Percentiles rank a stretch among this genome's conserved stretches.
Conservation (phyloP, 2,113 vertebrate genomes). For the Regulus satrapa region DNA sequence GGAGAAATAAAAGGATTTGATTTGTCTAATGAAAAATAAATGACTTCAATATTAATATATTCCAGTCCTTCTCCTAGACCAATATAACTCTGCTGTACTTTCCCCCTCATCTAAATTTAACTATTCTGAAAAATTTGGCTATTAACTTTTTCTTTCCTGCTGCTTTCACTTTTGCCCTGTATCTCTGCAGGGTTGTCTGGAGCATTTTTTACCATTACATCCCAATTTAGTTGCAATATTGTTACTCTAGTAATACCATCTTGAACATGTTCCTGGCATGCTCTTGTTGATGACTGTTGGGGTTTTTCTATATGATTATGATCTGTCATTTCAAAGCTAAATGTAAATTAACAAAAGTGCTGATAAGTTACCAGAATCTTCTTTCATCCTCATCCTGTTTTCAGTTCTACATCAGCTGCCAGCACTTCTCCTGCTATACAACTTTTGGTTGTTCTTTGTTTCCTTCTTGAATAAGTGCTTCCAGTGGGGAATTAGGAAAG, state of each 20-base stretch:
- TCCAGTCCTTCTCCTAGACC: neutral
- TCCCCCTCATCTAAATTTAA: neutral
- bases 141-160: neutral
- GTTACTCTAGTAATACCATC: neutral
- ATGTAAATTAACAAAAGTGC: neutral
- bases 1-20: neutral
- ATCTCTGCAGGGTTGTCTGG: neutral
- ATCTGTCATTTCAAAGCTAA: neutral
- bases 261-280: neutral
- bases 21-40: neutral
- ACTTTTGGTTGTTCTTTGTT: neutral
- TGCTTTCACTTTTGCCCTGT: neutral
- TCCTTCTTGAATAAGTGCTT: neutral
- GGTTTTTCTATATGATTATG: neutral
- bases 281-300: neutral
- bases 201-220: neutral
- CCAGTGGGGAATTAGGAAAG: neutral
- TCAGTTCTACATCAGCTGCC: neutral
- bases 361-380: neutral
- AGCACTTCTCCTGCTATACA: neutral
- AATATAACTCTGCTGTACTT: neutral
- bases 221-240: neutral
- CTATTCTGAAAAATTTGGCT: neutral
- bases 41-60: neutral
- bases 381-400: neutral